Percentiles rank a stretch among this genome's conserved stretches.
Conservation (phyloP, 2,797 vertebrate genomes). For the Eutrigla gurnardus region DNA sequence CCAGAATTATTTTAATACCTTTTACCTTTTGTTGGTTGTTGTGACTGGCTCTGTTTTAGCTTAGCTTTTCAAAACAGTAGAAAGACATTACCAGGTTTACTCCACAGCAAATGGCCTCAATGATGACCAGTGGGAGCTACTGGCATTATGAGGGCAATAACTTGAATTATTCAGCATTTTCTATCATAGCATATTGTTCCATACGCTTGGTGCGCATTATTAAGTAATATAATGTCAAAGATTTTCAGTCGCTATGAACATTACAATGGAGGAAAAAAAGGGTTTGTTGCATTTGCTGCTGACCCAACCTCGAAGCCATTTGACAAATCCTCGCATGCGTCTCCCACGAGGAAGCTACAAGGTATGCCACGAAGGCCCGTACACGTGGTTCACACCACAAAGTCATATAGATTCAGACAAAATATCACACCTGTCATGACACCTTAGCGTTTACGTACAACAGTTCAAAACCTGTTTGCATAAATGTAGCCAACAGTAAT, state of each 20-base stretch:
- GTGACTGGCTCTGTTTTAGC: conserved; percentile 15
- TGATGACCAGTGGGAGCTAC: conserved; percentile 32
- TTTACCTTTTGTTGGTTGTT: not conserved
- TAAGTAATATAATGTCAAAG: conserved; percentile 53
- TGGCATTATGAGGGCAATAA: conserved; percentile 52
- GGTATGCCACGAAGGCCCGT: conserved; percentile 35
- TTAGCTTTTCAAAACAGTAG: conserved; percentile 25
- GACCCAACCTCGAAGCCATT: conserved; percentile 52
- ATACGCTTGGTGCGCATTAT: conserved; percentile 58
- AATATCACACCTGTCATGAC: conserved; percentile 77
- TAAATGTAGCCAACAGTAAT: conserved; percentile 43
- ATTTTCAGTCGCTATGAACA: conserved; percentile 38
- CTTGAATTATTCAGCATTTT: conserved; percentile 73
- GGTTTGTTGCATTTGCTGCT: conserved; percentile 47
- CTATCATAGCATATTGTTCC: conserved; percentile 49
- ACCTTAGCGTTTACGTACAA: conserved; percentile 50
- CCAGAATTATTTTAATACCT: not conserved
- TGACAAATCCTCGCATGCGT: conserved; percentile 54
- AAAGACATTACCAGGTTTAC: conserved; percentile 34
- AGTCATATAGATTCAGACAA: conserved; percentile 59
- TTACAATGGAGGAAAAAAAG: conserved; percentile 26
- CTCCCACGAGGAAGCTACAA: conserved; percentile 54
- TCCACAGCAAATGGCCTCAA: conserved; percentile 43
- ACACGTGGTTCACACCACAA: conserved; percentile 42
- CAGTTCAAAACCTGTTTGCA: conserved; percentile 52